Conservation (phyloP, 2,113 vertebrate genomes). For the Trachemys scripta region DNA sequence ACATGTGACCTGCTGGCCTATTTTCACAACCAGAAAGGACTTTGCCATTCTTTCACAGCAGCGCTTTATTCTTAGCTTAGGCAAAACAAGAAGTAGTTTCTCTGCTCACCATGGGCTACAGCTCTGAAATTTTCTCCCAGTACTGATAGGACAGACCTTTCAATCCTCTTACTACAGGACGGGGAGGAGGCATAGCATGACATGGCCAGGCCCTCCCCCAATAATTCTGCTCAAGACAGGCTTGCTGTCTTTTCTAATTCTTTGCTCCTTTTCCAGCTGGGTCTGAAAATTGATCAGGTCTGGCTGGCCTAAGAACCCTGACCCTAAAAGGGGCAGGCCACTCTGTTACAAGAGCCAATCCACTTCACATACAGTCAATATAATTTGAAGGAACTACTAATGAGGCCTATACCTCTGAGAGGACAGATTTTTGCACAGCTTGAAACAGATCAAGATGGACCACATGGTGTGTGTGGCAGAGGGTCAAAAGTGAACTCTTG, state of each 20-base stretch:
- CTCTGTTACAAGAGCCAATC: rapidly evolving
- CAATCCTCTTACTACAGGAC: not conserved
- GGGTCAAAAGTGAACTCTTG: not conserved
- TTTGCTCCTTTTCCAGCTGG: not conserved
- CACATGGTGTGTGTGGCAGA: not conserved
- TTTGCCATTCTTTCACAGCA: not conserved
- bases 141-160: not conserved
- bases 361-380: not conserved
- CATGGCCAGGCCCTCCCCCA: not conserved
- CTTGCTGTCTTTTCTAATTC: not conserved
- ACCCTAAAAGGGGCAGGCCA: not conserved
- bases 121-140: not conserved
- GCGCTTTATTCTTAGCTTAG: not conserved
- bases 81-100: too few species aligned
- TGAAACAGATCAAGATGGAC: not conserved
- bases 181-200: too few species aligned
- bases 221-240: not conserved
- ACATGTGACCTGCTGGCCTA: not conserved
- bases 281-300: not conserved
- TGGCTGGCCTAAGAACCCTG: not conserved
- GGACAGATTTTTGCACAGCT: not conserved
- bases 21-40: not conserved
- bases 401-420: not conserved
- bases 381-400: not conserved
- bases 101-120: not conserved